Evolutionary conservation across 2,888 invertebrate genomes (phyloP), one percentile per base, ranked within the genome.

Genomic region (Erebia aethiops): DNA sequence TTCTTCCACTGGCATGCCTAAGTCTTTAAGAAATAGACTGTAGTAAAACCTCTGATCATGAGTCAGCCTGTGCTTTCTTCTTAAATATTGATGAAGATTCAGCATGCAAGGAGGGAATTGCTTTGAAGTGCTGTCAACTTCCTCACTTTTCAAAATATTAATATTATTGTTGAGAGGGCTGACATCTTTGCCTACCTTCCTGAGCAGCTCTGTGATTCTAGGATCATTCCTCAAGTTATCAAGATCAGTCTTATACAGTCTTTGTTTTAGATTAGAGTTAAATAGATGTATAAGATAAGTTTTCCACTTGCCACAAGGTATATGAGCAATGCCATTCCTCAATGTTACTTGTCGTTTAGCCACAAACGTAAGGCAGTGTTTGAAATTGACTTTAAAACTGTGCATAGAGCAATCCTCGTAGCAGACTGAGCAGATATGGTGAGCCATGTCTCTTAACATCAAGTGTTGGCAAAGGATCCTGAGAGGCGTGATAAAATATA

Each of bases 21-120:
- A 94, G 77, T 96, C 96, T 90, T 96, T 96, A 65, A 96, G 86
- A 85, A 95, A 96, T 35, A 96, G 87, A 72, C 95, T 96, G 76
- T 95, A 95, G 77, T 95, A 94, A 78, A 96, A 95, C 78, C 94
- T 87, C 63, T 94, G 95, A 74, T 94, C 89, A 80, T 96, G 96
- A 21, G 94, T 92, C n/a, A 96, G 86, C 76, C 96, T 93, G 80
- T 96, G 96, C 65, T 89, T 94, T 13, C 81, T 84, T 52, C 94
- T 82, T 54, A 96, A 82, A 66, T 87, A 85, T 69, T 81, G 80
- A 78, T 95, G 95, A 62, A 96, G 87, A 78, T 95, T 94, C 62
- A 90, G 83, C 96, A 96, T 96, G 75, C 96, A 96, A 0, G 95
- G 94, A 1, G 96, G 95, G 82, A 95, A 95, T 58, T 84, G 83